phyloP scores from a whole-genome alignment of 2,113 vertebrate species.

The Oenanthe oenanthe region DNA sequence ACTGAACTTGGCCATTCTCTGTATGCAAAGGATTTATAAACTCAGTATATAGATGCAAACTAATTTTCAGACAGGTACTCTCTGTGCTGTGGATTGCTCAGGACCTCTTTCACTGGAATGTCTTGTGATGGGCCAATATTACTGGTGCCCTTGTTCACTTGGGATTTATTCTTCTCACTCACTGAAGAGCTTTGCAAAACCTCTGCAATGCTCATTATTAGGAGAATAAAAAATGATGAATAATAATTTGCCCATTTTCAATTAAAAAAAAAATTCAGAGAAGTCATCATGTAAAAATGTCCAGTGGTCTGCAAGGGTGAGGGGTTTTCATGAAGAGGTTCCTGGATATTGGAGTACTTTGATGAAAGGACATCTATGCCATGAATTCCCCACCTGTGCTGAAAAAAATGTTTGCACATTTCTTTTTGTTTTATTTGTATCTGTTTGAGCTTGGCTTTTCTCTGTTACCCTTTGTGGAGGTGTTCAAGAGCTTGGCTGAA shows the following conservation, averaged over 20 bases:
- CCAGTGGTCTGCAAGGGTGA: background rate
- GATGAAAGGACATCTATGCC: background rate
- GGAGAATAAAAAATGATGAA: background rate
- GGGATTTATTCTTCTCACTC: background rate
- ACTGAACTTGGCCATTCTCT: background rate
- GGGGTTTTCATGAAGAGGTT: background rate
- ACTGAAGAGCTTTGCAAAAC: background rate
- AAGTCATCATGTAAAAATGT: background rate
- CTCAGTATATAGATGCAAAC: background rate
- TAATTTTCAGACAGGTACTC: background rate
- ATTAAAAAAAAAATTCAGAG: background rate
- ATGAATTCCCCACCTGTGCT: background rate
- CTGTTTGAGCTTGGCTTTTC: conserved; percentile 8
- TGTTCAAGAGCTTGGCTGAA: conserved; percentile 31
- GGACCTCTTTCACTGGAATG: background rate
- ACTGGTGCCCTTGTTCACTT: background rate
- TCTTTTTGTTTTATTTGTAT: conserved; percentile 36
- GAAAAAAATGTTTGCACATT: background rate
- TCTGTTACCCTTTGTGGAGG: background rate
- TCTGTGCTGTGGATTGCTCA: background rate
- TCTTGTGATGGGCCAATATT: background rate
- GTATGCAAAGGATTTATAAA: background rate
- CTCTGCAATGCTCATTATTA: background rate
- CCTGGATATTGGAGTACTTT: background rate
- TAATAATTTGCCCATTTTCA: background rate